Evolutionary conservation across 2,113 vertebrate genomes (phyloP).

Genomic region (Nibea coibor): DNA sequence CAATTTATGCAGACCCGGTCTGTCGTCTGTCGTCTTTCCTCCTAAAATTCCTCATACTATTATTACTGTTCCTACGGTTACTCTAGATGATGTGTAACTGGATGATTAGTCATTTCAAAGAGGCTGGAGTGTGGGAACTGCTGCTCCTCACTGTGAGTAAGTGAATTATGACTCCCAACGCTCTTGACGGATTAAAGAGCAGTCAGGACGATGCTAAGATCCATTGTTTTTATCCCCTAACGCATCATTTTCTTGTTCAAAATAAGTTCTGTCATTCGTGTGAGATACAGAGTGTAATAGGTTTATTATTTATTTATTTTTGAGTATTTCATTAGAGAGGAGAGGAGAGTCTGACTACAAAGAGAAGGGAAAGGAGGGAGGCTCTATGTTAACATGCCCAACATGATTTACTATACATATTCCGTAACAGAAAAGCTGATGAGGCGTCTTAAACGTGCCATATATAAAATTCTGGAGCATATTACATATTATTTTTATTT

Average conservation of each 20-base stretch:
- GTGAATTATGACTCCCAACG: constrained; percentile 43
- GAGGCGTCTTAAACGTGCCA: constrained; percentile 7
- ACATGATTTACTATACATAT: neutral
- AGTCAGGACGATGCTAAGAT: constrained; percentile 12
- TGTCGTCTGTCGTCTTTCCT: neutral
- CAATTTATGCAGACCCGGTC: neutral
- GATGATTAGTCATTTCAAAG: constrained; percentile 55
- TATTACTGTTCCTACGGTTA: neutral
- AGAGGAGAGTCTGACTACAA: neutral
- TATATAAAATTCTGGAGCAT: too few species aligned
- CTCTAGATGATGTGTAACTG: constrained; percentile 22
- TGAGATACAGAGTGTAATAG: neutral
- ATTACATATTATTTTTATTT: too few species aligned
- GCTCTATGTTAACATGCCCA: neutral
- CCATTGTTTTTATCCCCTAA: constrained; percentile 1
- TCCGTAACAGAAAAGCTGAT: constrained; percentile 16
- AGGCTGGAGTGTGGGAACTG: constrained; percentile 29
- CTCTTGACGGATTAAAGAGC: constrained; percentile 47
- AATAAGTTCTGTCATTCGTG: neutral
- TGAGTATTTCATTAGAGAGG: neutral
- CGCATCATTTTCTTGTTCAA: constrained; percentile 28
- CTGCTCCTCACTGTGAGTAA: constrained; percentile 18
- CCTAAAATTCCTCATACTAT: neutral
- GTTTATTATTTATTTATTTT: neutral
- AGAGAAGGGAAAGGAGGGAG: neutral